Evolutionary conservation across 1,140 invertebrate genomes (phyloP).

Genomic region (Hyphantria cunea): DNA sequence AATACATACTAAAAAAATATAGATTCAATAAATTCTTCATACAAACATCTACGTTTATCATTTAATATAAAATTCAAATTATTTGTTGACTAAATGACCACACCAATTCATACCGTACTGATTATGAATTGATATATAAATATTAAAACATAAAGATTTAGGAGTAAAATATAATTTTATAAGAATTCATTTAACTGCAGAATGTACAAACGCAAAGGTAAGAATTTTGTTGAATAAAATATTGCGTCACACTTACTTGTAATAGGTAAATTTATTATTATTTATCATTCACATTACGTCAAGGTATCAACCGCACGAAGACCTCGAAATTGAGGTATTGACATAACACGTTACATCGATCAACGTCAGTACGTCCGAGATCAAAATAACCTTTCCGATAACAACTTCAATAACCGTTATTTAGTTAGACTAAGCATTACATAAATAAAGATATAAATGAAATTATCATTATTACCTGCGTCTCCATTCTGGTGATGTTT

Average conservation of each 20-base stretch:
- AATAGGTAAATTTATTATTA: too few species aligned
- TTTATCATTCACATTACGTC: constrained; percentile 22
- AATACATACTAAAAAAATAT: too few species aligned
- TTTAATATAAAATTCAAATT: too few species aligned
- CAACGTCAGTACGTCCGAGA: constrained; percentile 48
- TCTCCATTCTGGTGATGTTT: constrained; percentile 52
- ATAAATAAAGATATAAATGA: constrained; percentile 7
- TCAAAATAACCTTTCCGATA: constrained; percentile 43
- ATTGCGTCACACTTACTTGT: constrained; percentile 29
- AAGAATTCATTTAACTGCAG: too few species aligned
- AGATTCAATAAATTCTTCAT: too few species aligned
- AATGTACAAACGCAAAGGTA: neutral
- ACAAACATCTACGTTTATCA: too few species aligned
- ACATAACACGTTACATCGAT: constrained; percentile 48
- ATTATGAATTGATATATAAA: too few species aligned
- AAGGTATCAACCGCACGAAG: constrained; percentile 29
- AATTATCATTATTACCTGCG: constrained; percentile 57
- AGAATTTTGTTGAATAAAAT: constrained; percentile 4
- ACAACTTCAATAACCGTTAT: constrained; percentile 26
- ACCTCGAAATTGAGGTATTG: constrained; percentile 37
- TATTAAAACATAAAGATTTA: too few species aligned
- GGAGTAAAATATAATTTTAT: too few species aligned
- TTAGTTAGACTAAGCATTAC: constrained; percentile 8
- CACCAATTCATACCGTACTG: too few species aligned
- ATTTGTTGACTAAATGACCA: too few species aligned